Evolutionary conservation across 2,113 vertebrate genomes (phyloP).

Genomic region (Hippotragus niger): DNA sequence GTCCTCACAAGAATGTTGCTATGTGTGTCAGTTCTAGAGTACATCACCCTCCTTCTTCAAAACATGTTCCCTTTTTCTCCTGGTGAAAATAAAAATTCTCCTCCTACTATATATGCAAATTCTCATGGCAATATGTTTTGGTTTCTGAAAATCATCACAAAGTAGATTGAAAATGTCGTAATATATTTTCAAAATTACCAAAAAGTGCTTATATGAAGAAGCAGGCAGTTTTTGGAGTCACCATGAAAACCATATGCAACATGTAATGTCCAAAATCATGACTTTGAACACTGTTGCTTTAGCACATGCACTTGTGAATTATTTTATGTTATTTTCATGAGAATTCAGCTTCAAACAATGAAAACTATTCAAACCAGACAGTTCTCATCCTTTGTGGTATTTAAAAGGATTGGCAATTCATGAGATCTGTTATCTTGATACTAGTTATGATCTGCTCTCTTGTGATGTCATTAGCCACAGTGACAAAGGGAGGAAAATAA

Average conservation of each 20-base stretch:
- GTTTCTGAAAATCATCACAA: conserved; percentile 38
- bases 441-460: conserved; percentile 1
- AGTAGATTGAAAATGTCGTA: conserved; percentile 23
- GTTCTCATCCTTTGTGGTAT: neutral
- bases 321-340: conserved; percentile 38
- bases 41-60: neutral
- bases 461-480: conserved; percentile 34
- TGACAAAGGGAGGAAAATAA: conserved; percentile 56
- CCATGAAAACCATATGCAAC: neutral
- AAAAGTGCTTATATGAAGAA: conserved; percentile 4
- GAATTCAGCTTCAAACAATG: conserved; percentile 24
- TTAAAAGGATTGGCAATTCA: conserved; percentile 9
- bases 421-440: neutral
- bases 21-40: neutral
- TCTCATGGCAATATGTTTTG: conserved; percentile 30
- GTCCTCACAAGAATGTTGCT: conserved; percentile 11
- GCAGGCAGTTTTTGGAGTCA: neutral
- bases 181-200: conserved; percentile 35
- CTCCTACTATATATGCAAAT: conserved; percentile 6
- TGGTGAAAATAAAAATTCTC: conserved; percentile 40
- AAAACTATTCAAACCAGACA: conserved; percentile 24
- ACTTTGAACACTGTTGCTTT: conserved; percentile 2
- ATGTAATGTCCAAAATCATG: neutral
- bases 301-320: neutral
- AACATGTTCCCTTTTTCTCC: conserved; percentile 38